Evolutionary conservation across 2,113 vertebrate species (phyloP), one percentile per base, ranked within the genome.

Genomic region (Tragulus kanchil): DNA sequence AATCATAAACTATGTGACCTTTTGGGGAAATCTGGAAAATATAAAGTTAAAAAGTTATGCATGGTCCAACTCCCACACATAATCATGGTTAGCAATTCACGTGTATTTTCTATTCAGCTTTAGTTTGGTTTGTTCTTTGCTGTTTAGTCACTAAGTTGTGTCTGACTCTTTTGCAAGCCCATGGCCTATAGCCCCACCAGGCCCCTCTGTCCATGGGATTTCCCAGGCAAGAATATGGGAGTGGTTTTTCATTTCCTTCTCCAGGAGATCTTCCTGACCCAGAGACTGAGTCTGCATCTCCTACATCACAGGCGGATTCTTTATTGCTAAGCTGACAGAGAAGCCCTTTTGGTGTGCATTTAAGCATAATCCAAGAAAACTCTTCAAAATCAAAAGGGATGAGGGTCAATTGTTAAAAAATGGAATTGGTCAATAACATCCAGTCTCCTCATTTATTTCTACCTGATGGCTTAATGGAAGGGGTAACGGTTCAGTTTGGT

Each of bases 1-100:
- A 86, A 19, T 81, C 14, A 92, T 84, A 86, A 79, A 79, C 88
- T 85, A 31, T 26, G 81, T 52, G 48, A n/a, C 2, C 48, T 89
- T 91, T 61, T 78, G n/a, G 71, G 28, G 91, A 97, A 92, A 15
- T 50, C 79, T 31, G n/a, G 83, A 91, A 77, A 86, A 87, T 69
- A 59, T 1, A 81, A 84, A 94, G 42, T 71, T 89, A 48, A 84
- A 90, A 96, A 83, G n/a, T 77, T 93, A 77, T 9, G 12, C n/a
- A 81, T 10, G 31, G 13, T 36, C 21, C 52, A 59, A 75, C 17
- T 90, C 26, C 16, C 45, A 67, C 59, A 69, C 12, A 50, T 56
- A 89, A 54, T 36, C 28, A 79, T 78, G 26, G 4, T 8, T 86
- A 86, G 79, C 15, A 28, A 54, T 94, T 25, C 42, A 78, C 14